Evolutionary conservation across 23 tunicate species (phyloP).

Genomic region (Botrylloides violaceus): DNA sequence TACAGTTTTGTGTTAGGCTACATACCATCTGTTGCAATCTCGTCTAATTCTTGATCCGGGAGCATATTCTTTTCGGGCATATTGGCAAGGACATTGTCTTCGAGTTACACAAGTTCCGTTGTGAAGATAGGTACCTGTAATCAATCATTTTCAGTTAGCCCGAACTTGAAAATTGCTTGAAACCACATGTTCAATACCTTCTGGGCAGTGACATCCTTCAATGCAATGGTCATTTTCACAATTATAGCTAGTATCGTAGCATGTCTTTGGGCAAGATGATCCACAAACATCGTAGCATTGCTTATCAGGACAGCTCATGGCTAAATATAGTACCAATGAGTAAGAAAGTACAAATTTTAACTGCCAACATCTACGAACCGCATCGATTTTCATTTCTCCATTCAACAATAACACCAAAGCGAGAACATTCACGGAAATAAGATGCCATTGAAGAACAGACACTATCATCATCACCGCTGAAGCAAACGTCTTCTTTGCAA

Average conservation of each 20-base stretch:
- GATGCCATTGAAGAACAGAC: constrained; percentile 93
- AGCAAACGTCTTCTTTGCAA: constrained; percentile 96
- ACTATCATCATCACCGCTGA: constrained; percentile 75
- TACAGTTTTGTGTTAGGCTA: too few species aligned
- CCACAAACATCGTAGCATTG: constrained; percentile 89
- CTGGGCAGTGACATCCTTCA: constrained; percentile 98
- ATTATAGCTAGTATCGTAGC: constrained; percentile 90
- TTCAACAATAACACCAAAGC: constrained; percentile 83
- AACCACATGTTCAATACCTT: constrained; percentile 38
- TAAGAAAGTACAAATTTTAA: background rate
- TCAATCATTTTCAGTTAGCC: background rate
- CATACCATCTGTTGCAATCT: constrained; percentile 92
- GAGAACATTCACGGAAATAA: constrained; percentile 87
- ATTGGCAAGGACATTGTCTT: constrained; percentile 88
- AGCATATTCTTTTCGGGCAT: constrained; percentile 69
- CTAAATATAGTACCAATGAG: constrained; percentile 21
- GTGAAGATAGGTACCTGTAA: constrained; percentile 74
- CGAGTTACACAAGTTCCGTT: constrained; percentile 88
- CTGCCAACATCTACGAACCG: constrained; percentile 29
- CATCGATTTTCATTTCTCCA: constrained; percentile 85
- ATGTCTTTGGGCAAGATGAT: constrained; percentile 90
- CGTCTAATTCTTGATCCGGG: constrained; percentile 87
- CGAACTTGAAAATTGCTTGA: too few species aligned
- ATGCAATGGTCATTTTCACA: constrained; percentile 97
- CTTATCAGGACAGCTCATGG: constrained; percentile 76